A percentile compares a stretch with the other conserved stretches of the same genome.
Evolutionary conservation across 2,888 invertebrate genomes (phyloP).

Genomic region (Chloromyia formosa): DNA sequence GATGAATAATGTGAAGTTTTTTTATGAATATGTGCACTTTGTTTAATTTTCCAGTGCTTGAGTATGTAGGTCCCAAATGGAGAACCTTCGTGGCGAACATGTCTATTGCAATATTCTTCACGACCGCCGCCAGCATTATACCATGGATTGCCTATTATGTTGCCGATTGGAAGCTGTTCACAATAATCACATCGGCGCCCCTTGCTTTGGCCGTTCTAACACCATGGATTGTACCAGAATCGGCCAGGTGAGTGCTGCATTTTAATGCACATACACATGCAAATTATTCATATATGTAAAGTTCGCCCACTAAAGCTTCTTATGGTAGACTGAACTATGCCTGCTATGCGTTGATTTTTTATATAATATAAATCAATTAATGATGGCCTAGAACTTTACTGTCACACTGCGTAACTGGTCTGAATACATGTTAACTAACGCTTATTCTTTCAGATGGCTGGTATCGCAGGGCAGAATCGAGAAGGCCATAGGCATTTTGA

Average conservation of each 20-base stretch:
- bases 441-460: slow-evolving; percentile 72
- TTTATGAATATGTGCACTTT: slow-evolving; percentile 43
- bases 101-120: slow-evolving; percentile 90
- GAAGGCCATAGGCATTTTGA: slow-evolving; percentile 79
- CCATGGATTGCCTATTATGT: slow-evolving; percentile 87
- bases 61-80: slow-evolving; percentile 91
- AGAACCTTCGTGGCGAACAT: slow-evolving; percentile 90
- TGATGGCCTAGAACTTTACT: no score
- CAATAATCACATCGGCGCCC: slow-evolving; percentile 82
- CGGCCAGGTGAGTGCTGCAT: slow-evolving; percentile 72
- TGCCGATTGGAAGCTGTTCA: slow-evolving; percentile 81
- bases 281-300: background rate
- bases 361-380: no score
- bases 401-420: no score
- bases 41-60: slow-evolving; percentile 71
- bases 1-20: slow-evolving; percentile 21
- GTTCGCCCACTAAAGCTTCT: no score
- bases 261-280: background rate
- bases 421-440: background rate
- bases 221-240: slow-evolving; percentile 83
- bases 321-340: no score
- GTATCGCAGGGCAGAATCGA: slow-evolving; percentile 86
- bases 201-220: slow-evolving; percentile 75
- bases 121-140: slow-evolving; percentile 78
- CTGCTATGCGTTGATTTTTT: no score